A percentile compares a stretch with the other conserved stretches of the same genome.
Evolutionary conservation across 2,113 vertebrate species (phyloP).

Genomic region (Ranitomeya imitator): DNA sequence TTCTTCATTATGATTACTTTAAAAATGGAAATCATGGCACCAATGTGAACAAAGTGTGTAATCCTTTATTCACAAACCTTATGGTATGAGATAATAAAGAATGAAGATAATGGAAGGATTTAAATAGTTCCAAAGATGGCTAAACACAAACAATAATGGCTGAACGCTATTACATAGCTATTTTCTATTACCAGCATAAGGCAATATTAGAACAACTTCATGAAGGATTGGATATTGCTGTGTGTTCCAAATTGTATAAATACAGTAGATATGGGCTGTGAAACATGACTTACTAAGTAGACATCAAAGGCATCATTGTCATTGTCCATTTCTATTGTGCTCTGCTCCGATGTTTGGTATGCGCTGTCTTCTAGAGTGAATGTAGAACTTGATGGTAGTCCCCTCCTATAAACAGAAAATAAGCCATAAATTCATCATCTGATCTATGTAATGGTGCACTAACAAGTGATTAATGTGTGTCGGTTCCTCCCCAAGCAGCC

Average conservation of each 20-base stretch:
- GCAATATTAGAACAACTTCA: neutral
- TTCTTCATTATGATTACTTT: no score
- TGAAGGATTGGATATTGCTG: neutral
- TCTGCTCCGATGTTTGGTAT: conserved; percentile 89
- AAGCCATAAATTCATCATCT: conserved; percentile 18
- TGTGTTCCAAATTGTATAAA: neutral
- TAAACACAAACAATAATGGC: no score
- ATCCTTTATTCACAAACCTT: no score
- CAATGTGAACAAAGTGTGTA: no score
- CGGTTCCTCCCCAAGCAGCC: neutral
- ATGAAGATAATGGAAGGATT: no score
- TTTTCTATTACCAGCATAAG: neutral
- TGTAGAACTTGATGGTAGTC: conserved; percentile 84
- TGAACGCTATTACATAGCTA: neutral
- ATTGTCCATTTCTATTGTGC: conserved; percentile 82
- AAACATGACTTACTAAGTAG: conserved; percentile 84
- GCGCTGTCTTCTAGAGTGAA: conserved; percentile 87
- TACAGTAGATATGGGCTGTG: neutral
- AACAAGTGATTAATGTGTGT: neutral
- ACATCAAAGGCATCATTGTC: conserved; percentile 90
- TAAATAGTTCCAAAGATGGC: no score
- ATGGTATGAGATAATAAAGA: no score
- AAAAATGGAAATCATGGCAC: no score
- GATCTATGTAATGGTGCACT: neutral
- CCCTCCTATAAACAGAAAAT: conserved; percentile 73